phyloP scores from a whole-genome alignment of 2,113 vertebrate genomes.

The Xiphorhynchus elegans region DNA sequence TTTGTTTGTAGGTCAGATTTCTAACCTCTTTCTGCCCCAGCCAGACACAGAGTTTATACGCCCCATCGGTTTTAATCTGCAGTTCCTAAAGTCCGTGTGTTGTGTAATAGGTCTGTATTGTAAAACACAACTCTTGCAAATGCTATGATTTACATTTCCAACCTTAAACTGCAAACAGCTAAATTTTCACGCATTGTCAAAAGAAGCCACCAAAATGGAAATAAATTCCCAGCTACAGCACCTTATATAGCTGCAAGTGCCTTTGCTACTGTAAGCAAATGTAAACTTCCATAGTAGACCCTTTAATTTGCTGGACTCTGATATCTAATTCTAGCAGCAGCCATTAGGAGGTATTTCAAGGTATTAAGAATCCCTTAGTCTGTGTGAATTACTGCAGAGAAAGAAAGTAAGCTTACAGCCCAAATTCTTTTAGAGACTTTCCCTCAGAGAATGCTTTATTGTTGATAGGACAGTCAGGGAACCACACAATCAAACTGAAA shows the following conservation, averaged over 20 bases:
- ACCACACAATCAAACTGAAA: background rate
- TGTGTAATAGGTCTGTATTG: background rate
- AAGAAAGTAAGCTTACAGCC: background rate
- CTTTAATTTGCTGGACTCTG: constrained; percentile 7
- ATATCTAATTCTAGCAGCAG: background rate
- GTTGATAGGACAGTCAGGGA: background rate
- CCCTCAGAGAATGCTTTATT: background rate
- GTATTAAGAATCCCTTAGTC: background rate
- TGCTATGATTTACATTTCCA: background rate
- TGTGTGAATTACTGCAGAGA: background rate
- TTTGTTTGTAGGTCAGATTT: constrained; percentile 49
- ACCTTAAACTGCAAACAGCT: constrained; percentile 19
- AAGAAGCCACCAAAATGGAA: constrained; percentile 16
- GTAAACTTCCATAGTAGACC: background rate
- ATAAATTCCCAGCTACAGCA: background rate
- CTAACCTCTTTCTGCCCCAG: background rate
- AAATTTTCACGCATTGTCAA: constrained; percentile 53
- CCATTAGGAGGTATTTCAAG: constrained; percentile 4
- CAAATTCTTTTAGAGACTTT: background rate
- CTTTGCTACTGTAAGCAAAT: background rate
- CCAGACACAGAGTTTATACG: constrained; percentile 27
- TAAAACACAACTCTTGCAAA: constrained; percentile 3
- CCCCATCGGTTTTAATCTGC: constrained; percentile 51
- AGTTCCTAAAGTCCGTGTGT: background rate
- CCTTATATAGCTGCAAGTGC: background rate